A percentile compares a stretch with the other conserved stretches of the same genome.
Evolutionary conservation across 2,113 vertebrate species (phyloP).

Genomic region (Tringa solitaria): DNA sequence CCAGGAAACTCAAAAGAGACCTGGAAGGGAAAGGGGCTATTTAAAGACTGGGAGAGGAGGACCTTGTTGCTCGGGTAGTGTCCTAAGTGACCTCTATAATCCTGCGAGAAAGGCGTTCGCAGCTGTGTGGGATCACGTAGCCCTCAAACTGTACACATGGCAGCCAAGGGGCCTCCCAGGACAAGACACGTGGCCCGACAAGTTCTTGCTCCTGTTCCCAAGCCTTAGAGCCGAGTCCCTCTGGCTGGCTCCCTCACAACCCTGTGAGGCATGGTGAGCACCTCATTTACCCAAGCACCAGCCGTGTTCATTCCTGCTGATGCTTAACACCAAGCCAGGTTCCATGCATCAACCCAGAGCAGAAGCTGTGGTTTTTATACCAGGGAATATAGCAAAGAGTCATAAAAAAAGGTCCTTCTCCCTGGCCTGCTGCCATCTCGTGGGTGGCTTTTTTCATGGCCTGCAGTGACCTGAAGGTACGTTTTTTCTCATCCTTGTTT

Average conservation of each 20-base stretch:
- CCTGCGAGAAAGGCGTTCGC: slow-evolving; percentile 59
- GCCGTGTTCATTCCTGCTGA: background rate
- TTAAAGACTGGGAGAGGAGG: slow-evolving; percentile 49
- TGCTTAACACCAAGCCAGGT: background rate
- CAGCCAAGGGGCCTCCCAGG: slow-evolving; percentile 18
- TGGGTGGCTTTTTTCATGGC: background rate
- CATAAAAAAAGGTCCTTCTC: background rate
- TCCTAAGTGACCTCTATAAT: slow-evolving; percentile 67
- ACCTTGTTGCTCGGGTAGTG: background rate
- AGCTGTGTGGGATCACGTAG: slow-evolving; percentile 67
- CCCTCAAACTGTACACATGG: slow-evolving; percentile 39
- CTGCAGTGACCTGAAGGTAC: background rate
- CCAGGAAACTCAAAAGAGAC: background rate
- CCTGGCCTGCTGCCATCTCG: background rate
- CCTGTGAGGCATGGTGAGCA: background rate
- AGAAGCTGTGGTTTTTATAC: background rate
- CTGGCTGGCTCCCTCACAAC: background rate
- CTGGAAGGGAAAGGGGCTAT: slow-evolving; percentile 12
- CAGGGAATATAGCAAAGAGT: background rate
- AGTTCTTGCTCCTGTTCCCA: background rate
- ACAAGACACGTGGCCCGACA: background rate
- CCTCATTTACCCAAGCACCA: background rate
- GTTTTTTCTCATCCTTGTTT: background rate
- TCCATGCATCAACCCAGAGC: background rate
- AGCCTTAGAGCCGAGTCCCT: background rate